Conservation (phyloP, 1,140 invertebrate species). For the Coenobita brevimanus region DNA sequence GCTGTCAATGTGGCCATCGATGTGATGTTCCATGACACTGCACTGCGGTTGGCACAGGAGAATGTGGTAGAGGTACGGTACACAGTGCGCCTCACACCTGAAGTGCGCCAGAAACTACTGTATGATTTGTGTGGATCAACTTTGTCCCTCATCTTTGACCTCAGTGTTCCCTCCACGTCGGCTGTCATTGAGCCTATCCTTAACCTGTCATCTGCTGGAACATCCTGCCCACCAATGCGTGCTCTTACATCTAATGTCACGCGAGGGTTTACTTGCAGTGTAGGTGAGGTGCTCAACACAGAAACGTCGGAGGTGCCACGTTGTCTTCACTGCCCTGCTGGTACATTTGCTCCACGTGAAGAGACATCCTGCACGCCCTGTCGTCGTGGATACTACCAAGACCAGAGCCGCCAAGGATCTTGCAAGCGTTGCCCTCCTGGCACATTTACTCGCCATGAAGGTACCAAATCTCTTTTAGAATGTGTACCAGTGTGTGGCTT, state of each 20-base stretch:
- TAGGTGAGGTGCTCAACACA: conserved; percentile 93
- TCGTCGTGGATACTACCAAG: conserved; percentile 92
- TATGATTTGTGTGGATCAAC: conserved; percentile 97
- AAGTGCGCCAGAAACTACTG: conserved; percentile 88
- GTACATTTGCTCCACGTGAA: conserved; percentile 91
- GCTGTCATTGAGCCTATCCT: conserved; percentile 91
- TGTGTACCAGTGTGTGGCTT: conserved; percentile 96
- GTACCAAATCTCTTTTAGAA: conserved; percentile 80
- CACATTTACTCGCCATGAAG: conserved; percentile 93
- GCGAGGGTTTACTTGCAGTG: conserved; percentile 92
- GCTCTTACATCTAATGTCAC: conserved; percentile 89
- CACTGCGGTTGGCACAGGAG: conserved; percentile 84
- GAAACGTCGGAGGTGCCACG: conserved; percentile 92
- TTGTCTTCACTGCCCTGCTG: conserved; percentile 95
- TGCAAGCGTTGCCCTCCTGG: conserved; percentile 92
- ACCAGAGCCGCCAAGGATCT: conserved; percentile 88
- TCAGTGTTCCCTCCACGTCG: conserved; percentile 93
- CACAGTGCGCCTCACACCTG: conserved; percentile 89
- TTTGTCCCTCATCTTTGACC: conserved; percentile 92
- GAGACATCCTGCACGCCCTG: conserved; percentile 92
- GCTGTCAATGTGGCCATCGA: conserved; percentile 96
- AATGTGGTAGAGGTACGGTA: conserved; percentile 91
- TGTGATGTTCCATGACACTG: conserved; percentile 89
- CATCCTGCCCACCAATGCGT: conserved; percentile 91
- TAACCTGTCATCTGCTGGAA: conserved; percentile 88